Base-by-base conservation (phyloP, 1,140 invertebrate genomes). In the Grapholita molesta region DNA sequence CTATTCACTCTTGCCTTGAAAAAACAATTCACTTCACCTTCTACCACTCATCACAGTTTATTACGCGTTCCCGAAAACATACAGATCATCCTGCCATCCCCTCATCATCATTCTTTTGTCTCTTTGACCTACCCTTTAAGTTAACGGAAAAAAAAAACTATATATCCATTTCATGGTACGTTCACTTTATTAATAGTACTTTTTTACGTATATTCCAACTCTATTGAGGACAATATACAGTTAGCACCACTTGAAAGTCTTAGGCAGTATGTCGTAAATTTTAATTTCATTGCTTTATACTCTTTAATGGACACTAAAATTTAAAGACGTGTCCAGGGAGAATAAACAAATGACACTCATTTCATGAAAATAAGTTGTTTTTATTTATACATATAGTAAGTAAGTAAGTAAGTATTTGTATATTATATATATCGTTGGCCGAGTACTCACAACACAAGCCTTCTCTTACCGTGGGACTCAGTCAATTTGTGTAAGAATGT, bases 241-340 rank as follows among this genome's bases (percentile, higher is more conserved):
- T 61, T 61, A 61, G 23, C 24, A n/a, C 7, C 53, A 57, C 25
- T 61, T 61, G 55, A 55, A 28, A 30, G 55, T 61, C 55, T 61
- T 28, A 32, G n/a, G 12, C 53, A 23, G 23, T 55, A 9, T 28
- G 25, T 61, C 55, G 55, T 61, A 61, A 61, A 61, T 61, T 61
- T 57, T 32, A 61, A 61, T 30, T 61, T 61, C 24, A 61, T 32
- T 61, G 55, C 55, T 61, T 15, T 3, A 61, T 61, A 6, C 12
- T 6, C n/a, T 61, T 28, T 28, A 61, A 61, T 28, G 24, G 55
- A 30, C 6, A 21, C 25, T 61, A 15, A 61, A 61, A 61, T 12
- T 61, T 30, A 30, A 61, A 61, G n/a, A 61, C 55, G n/a, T 61
- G 55, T 15, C n/a, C 25, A 25, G 55, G 7, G 8, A 28, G 6